Evolutionary conservation across 2,113 vertebrate genomes (phyloP), one percentile per base, ranked within the genome.

Genomic region (Dasypus novemcinctus): DNA sequence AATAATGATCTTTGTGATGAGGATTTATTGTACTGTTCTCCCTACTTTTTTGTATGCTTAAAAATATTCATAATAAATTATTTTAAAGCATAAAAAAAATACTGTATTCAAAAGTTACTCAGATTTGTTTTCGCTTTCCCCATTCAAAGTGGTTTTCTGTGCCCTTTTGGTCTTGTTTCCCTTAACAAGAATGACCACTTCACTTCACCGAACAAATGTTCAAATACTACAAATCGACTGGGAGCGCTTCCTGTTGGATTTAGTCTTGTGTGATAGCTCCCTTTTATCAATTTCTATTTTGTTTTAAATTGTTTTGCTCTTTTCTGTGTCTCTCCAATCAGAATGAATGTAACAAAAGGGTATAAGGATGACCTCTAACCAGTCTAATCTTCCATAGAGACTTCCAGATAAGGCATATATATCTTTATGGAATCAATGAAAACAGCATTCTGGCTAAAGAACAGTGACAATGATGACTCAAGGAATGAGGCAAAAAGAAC

Each of bases 391-490:
- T 93, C 87, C 69, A 91, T 41, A 38, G 21, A 95, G 63, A 23
- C 72, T 95, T 91, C 69, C 36, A 93, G 83, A 95, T 81, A 96
- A 95, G 86, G 27, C 52, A 92, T 36, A 89, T 90, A 93, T 95
- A 90, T 95, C 69, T 87, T 93, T n/a, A 59, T 64, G 54, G 69
- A 82, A 93, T 74, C 94, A 82, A 83, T 94, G 79, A 83, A 93
- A 85, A 79, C 27, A 94, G 80, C 6, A 33, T 36, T 63, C n/a
- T 69, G 69, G 83, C 63, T 86, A 86, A 31, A 75, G 54, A 79
- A 82, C 83, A 76, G 63, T 49, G 46, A 31, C 36, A 87, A 61
- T 29, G 74, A 57, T 86, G 74, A 90, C 90, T 91, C 68, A 87
- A 95, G 18, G 23, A 4, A 90, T 80, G 31, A 82, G 31, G 20